Base-by-base conservation (phyloP, 2,113 vertebrate species). In the Puma concolor region DNA sequence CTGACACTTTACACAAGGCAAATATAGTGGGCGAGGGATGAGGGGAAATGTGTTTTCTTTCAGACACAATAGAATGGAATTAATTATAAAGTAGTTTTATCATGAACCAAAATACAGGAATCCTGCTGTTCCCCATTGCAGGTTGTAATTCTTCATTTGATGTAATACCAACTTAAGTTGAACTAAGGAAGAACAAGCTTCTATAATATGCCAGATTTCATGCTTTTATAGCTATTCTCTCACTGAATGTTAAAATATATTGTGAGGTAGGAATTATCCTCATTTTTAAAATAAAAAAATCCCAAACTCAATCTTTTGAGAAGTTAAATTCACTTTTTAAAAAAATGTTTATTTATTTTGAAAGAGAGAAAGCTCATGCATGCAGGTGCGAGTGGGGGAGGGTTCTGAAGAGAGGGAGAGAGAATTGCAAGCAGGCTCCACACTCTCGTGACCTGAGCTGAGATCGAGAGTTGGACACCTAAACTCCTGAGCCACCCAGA, bases 141-240 rank as follows among this genome's bases (percentile, higher is more conserved):
- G 52, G 25, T 94, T 84, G 36, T 82, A 67, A 54, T 84, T 95
- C 64, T 57, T 94, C 52, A 94, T 83, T 95, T 83, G 79, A 84
- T 87, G 13, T 71, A 87, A 21, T 82, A 92, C 31, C 77, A 80
- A 54, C 29, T 84, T 86, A 52, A 64, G 41, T 83, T 95, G 84
- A 88, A 80, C 60, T 91, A 93, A 95, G 64, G 41, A 64, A 88
- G 54, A 66, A 67, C 19, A 54, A 12, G 15, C 14, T 90, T 81
- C 86, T 91, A 23, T 71, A 67, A 82, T 79, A 29, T 64, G 19
- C 72, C 21, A 72, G 84, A 50, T 44, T 21, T 64, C 23, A 77
- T 38, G n/a, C 17, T 91, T 77, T 88, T 36, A 66, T 66, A 66
- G 44, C 36, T 83, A 25, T 12, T 54, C 2, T 95, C 4, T 89